Evolutionary conservation across 2,113 vertebrate species (phyloP), one percentile per base, ranked within the genome.

Genomic region (Nothocercus nigrocapillus): DNA sequence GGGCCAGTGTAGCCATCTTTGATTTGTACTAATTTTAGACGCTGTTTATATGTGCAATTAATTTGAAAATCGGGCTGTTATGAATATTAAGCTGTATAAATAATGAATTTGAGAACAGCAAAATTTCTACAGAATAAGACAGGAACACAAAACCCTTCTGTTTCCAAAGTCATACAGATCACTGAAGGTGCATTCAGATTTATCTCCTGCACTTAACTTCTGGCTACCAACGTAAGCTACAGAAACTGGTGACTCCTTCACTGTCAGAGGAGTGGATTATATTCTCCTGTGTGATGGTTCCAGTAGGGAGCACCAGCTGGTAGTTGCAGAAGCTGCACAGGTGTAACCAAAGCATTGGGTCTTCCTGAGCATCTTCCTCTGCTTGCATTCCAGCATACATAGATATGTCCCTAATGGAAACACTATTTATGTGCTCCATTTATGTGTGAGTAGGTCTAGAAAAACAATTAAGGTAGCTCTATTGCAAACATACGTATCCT

Each of bases 401-500:
- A 88, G 40, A 92, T 80, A 18, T 66, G 30, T 22, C 64, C 27
- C 40, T 78, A 93, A 83, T 54, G 22, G 51, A 20, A 17, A 59
- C 59, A 2, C 1, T 27, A 56, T 53, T 79, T 76, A 51, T 73
- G 13, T 77, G 40, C 9, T 89, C 14, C 34, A 16, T 28, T 54
- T 54, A 30, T 16, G 15, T 30, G 53, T 40, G 56, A 64, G 63
- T 3, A 68, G 64, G 9, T 19, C 42, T 7, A 30, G 49, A n/a
- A 25, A 86, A 95, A 77, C 42, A 87, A 44, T 63, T 45, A 74
- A 7, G 61, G 22, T 59, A 36, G 58, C 78, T 89, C 30, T 63
- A 34, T 18, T 59, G 79, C 0, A 0, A 22, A 49, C 63, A 79
- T 49, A 42, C 3, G 69, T 18, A 66, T 53, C 19, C 66, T 82